A percentile compares a stretch with the other conserved stretches of the same genome.
phyloP scores from a whole-genome alignment of 2,113 vertebrate genomes.

The Eubucco bourcierii region DNA sequence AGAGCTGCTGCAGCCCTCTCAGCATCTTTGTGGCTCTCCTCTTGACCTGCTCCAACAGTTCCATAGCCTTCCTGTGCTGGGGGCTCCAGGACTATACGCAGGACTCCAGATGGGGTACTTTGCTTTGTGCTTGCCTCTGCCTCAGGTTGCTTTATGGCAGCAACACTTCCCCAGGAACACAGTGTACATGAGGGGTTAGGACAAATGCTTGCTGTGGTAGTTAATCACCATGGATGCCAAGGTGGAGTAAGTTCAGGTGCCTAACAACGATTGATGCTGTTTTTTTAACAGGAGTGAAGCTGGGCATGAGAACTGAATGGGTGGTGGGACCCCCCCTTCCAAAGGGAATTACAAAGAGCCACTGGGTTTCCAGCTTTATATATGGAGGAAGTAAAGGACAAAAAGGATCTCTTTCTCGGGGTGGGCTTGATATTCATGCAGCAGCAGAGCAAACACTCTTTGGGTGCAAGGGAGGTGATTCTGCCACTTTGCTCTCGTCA shows the following conservation, averaged over 20 bases:
- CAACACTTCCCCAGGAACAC: fast-evolving
- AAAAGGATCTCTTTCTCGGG: not conserved
- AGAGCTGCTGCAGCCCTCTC: too few relatives aligned
- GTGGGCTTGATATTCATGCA: not conserved
- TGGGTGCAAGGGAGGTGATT: too few relatives aligned
- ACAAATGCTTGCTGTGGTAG: not conserved
- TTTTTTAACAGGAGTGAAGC: not conserved
- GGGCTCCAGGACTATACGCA: too few relatives aligned
- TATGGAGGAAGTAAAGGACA: not conserved
- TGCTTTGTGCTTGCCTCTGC: not conserved
- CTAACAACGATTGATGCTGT: not conserved
- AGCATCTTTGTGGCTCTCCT: too few relatives aligned
- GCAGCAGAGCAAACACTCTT: not conserved
- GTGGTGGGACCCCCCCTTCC: not conserved
- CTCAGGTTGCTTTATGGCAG: not conserved
- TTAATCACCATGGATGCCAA: not conserved
- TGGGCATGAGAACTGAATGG: not conserved
- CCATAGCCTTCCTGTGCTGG: too few relatives aligned
- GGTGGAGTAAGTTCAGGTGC: not conserved
- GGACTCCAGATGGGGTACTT: not conserved
- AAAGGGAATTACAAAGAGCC: not conserved
- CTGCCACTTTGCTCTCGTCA: too few relatives aligned
- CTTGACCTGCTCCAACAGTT: too few relatives aligned
- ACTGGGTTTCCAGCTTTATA: not conserved
- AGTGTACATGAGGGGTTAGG: not conserved